Base-by-base conservation (phyloP, 2,113 vertebrate genomes). In the Lepus europaeus region DNA sequence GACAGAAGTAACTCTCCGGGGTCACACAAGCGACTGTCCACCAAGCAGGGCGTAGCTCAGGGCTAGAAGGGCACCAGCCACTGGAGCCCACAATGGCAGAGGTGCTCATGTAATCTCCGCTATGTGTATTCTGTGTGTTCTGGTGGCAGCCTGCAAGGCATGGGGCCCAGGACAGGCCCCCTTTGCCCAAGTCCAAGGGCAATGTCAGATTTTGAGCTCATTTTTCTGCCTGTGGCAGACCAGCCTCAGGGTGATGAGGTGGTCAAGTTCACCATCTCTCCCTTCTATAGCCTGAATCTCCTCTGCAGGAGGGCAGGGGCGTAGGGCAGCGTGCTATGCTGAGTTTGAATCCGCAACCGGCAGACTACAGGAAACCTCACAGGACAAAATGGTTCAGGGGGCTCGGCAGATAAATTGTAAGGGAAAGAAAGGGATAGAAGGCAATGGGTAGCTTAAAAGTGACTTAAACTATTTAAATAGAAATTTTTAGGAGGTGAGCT, bases 401-500 rank as follows among this genome's bases (percentile, higher is more conserved):
- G 59, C 74, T 84, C 73, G 13, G 51, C 31, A 80, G 80, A 31
- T 80, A 61, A 31, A 49, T 27, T 63, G 2, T 69, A 82, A 64
- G 39, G 39, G 82, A 90, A 77, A 93, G 77, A n/a, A 91, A 61
- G 27, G 53, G 27, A 36, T 49, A 19, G 31, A 56, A 85, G 68
- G 31, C 13, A 1, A 3, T 59, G 39, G 81, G 53, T 53, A 69
- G 20, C 51, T 86, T 69, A 74, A 90, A 92, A 73, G n/a, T 82
- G 36, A 56, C 51, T 85, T 90, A 73, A 81, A 76, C 90, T 61
- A 80, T 69, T 73, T 89, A 63, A 82, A 90, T 33, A 53, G 66
- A n/a, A 13, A 2, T 39, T 77, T 70, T 69, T 63, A 39, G 61
- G 88, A 64, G 64, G 17, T 61, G 86, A 87, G 33, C 63, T 87